phyloP scores from a whole-genome alignment of 2,888 invertebrate species.

The Drosophila merina region DNA sequence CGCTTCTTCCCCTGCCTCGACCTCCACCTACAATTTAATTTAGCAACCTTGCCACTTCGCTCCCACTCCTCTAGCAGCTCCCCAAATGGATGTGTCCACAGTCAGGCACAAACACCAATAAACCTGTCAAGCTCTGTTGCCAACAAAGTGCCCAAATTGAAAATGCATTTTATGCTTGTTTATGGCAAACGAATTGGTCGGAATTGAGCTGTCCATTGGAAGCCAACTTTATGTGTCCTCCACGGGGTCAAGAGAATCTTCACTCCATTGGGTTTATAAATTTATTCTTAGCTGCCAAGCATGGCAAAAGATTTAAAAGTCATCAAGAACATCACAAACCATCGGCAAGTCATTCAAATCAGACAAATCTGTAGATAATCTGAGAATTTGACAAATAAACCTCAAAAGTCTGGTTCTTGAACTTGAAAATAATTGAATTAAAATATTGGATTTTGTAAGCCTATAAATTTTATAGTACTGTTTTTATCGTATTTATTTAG shows the following conservation, averaged over 20 bases:
- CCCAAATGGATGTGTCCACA: too few species aligned
- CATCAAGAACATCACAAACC: neutral
- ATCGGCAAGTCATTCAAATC: neutral
- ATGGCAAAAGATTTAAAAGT: neutral
- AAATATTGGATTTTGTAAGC: neutral
- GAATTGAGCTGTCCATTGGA: constrained; percentile 23
- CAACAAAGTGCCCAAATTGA: constrained; percentile 16
- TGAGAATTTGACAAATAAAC: neutral
- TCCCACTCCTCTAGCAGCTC: constrained; percentile 3
- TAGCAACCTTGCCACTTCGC: constrained; percentile 59
- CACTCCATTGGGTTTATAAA: neutral
- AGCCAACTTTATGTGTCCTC: constrained; percentile 19
- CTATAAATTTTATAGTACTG: neutral
- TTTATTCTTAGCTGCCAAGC: neutral
- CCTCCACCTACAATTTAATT: constrained; percentile 74
- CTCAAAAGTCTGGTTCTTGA: neutral
- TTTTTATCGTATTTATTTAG: neutral
- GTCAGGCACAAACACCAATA: constrained; percentile 10
- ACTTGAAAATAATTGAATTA: constrained; percentile 1
- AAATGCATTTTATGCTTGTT: constrained; percentile 27
- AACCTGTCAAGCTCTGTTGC: constrained; percentile 20
- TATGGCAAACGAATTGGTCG: constrained; percentile 26
- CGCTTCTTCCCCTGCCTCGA: constrained; percentile 32
- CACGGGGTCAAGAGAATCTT: constrained; percentile 28
- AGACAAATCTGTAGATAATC: neutral